A percentile compares a stretch with the other conserved stretches of the same genome.
These are phyloP conservation scores for Semicossyphus pulcher DNA, from an alignment of 2,113 vertebrate genomes.

Conservation along the genomic window DNA sequence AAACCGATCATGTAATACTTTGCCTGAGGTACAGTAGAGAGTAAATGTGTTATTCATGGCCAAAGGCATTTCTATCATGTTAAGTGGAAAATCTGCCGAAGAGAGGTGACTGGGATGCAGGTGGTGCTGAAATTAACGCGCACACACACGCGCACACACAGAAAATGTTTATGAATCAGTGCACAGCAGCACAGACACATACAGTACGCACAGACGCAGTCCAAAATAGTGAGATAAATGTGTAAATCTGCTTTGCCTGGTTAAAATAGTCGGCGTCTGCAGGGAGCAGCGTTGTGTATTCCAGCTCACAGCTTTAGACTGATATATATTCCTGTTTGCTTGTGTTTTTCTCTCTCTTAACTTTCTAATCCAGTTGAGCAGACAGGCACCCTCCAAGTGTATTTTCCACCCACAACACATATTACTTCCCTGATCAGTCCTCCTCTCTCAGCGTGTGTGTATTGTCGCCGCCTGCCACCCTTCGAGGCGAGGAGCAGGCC, in stretches of 20 bases:
- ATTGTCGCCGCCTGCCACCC: constrained; percentile 25
- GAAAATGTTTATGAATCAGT: constrained; percentile 38
- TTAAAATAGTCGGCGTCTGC: constrained; percentile 49
- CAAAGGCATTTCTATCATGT: constrained; percentile 73
- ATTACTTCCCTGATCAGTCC: constrained; percentile 45
- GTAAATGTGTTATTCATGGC: constrained; percentile 74
- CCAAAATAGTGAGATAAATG: constrained; percentile 48
- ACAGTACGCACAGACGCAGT: constrained; percentile 40
- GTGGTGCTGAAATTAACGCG: constrained; percentile 60
- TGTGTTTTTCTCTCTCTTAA: constrained; percentile 42
- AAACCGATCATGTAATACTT: constrained; percentile 67
- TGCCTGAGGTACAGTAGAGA: constrained; percentile 66
- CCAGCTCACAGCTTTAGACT: constrained; percentile 22
- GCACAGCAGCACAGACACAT: constrained; percentile 28
- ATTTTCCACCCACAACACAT: constrained; percentile 48
- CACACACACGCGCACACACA: constrained; percentile 1
- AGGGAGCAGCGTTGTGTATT: constrained; percentile 31
- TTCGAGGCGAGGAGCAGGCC: constrained; percentile 29
- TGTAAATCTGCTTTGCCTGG: constrained; percentile 43
- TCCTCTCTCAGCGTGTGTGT: constrained; percentile 23
- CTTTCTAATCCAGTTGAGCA: constrained; percentile 49
- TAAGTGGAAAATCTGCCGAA: constrained; percentile 70
- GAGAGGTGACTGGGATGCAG: constrained; percentile 68
- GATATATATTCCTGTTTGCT: constrained; percentile 29
- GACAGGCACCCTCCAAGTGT: constrained; percentile 24